Evolutionary conservation across 2,888 invertebrate species (phyloP), one percentile per base, ranked within the genome.

Genomic region (Taphrorychus bicolor): DNA sequence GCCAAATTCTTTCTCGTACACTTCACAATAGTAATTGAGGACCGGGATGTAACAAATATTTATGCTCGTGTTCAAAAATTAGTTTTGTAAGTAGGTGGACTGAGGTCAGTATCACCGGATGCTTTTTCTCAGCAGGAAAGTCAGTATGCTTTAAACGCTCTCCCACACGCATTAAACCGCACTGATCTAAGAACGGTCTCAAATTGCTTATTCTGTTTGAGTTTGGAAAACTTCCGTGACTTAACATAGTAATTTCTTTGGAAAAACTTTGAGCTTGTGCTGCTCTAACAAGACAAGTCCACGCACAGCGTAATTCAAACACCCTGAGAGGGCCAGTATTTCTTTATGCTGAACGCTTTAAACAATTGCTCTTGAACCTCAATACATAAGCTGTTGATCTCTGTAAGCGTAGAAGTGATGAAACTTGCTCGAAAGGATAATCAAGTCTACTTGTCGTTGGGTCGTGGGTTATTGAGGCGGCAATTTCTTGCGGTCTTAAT

Each of bases 81-180:
- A 71, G 60, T 7, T 32, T 23, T 11, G 54, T 54, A 54, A 54
- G 22, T 5, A 14, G 7, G 61, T 70, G 71, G 11, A 61, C 60
- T 9, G 65, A 52, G 18, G 49, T 52, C 18, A 71, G 45, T 40
- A 71, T 22, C 22, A 70, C 45, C n/a, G 68, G 70, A 49, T 71
- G 61, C 18, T 42, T 71, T 57, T 70, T 71, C 9, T 62, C 56
- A 45, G 66, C 69, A 19, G 23, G 7, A 5, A 66, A 58, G 19
- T 63, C 23, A 9, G 66, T 62, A 40, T 71, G 41, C 0, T 14
- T 51, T 9, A 71, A 24, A 19, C 70, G 49, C 41, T 60, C 70
- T 11, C 70, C 67, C 5, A 67, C 70, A 23, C 70, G 63, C 11
- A 32, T n/a, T n/a, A n/a, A n/a, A n/a, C n/a, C n/a, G n/a, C n/a